phyloP scores from a whole-genome alignment of 2,888 invertebrate genomes.

The Halictus quadricinctus region DNA sequence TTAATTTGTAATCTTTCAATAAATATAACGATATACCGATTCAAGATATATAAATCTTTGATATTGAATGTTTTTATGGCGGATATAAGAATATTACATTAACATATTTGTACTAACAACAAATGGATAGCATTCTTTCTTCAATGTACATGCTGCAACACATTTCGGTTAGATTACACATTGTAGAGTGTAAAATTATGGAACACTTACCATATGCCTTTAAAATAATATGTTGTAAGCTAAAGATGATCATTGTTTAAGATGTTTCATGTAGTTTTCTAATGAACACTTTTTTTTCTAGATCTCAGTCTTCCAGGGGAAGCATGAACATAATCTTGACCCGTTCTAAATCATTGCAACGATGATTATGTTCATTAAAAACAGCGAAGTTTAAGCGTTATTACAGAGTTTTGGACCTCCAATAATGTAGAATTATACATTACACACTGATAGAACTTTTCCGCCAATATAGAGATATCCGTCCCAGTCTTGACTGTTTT shows the following conservation, averaged over 20 bases:
- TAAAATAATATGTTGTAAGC: slow-evolving; percentile 41
- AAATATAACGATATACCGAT: background rate
- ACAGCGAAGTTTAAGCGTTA: slow-evolving; percentile 23
- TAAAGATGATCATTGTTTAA: slow-evolving; percentile 52
- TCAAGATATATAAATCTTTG: background rate
- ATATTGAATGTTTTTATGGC: background rate
- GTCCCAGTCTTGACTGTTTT: slow-evolving; percentile 40
- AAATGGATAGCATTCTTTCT: background rate
- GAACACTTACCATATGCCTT: slow-evolving; percentile 60
- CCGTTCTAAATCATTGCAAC: slow-evolving; percentile 25
- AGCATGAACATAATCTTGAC: slow-evolving; percentile 21
- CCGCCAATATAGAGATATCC: slow-evolving; percentile 41
- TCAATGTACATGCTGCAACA: background rate
- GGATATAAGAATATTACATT: background rate
- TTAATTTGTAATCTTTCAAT: background rate
- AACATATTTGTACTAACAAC: background rate
- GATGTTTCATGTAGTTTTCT: slow-evolving; percentile 36
- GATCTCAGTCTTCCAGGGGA: slow-evolving; percentile 34
- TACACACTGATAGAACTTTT: slow-evolving; percentile 50
- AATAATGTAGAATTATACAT: slow-evolving; percentile 36
- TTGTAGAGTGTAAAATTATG: background rate
- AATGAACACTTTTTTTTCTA: slow-evolving; percentile 33
- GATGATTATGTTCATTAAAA: slow-evolving; percentile 18
- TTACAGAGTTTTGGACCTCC: slow-evolving; percentile 31
- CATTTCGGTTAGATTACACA: background rate